Base-by-base conservation (phyloP, 2,113 vertebrate species). In the Gavia stellata region DNA sequence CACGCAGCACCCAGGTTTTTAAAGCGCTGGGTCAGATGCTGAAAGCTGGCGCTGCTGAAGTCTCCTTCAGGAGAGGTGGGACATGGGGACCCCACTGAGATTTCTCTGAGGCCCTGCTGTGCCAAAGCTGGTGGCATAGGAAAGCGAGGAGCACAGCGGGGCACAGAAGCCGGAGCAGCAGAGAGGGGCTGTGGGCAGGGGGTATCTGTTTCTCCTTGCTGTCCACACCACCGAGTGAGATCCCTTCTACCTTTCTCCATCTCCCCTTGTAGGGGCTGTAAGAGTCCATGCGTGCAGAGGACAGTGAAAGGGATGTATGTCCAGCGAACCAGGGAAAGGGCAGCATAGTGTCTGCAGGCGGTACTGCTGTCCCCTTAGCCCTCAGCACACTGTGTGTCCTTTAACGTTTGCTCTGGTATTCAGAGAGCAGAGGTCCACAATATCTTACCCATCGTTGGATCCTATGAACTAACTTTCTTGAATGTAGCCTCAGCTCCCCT, bases 1-100 rank as follows among this genome's bases (percentile, higher is more conserved):
- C 3, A 26, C 0, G 0, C 1, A 0, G 65, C 4, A 7, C 85
- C 72, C 83, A 49, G 65, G 86, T 72, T 87, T 93, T 94, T 87
- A 92, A 91, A 89, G 94, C 21, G 3, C 83, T 44, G 73, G 88
- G 92, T 90, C 86, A 91, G 93, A 75, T 36, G 63, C 83, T 92
- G 93, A 89, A 96, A 91, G 81, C 66, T 2, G 0, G 17, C 0
- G 10, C 59, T 83, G 67, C 88, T 44, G 31, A 86, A 81, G 67
- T 74, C 83, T 97, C 61, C 87, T 95, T 88, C 71, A 78, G 85
- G 72, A 93, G 62, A 90, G 5, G 36, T 72, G 71, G 38, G 40
- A 68, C 2, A 0, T 23, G 75, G 45, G 42, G 52, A 79, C 70
- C n/a, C 36, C 44, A 20, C 58, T 53, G 74, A 83, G 63, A 73